Evolutionary conservation across 1,140 invertebrate genomes (phyloP).

Genomic region (Lethrus apterus): DNA sequence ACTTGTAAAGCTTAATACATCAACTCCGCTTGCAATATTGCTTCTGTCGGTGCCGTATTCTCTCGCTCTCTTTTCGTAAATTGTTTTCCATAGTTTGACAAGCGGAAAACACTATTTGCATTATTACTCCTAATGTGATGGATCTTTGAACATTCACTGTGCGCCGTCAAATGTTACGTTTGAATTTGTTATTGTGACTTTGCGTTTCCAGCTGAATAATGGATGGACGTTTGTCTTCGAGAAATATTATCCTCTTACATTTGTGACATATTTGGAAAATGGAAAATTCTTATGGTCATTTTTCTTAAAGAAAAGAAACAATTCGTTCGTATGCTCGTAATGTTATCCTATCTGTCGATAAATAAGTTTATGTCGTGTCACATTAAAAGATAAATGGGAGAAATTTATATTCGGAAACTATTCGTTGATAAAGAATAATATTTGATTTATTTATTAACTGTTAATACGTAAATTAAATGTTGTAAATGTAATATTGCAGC

Average conservation of each 20-base stretch:
- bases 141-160: constrained; percentile 14
- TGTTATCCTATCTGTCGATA: constrained; percentile 5
- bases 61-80: constrained; percentile 23
- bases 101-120: constrained; percentile 21
- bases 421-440: too few relatives aligned
- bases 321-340: not conserved
- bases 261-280: constrained; percentile 13
- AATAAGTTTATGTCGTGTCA: constrained; percentile 5
- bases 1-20: constrained; percentile 28
- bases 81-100: constrained; percentile 30
- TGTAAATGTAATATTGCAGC: too few relatives aligned
- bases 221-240: constrained; percentile 17
- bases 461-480: too few relatives aligned
- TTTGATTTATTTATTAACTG: too few relatives aligned
- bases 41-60: constrained; percentile 19
- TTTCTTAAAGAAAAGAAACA: constrained; percentile 8
- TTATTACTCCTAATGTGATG: constrained; percentile 24
- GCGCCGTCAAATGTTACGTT: constrained; percentile 12
- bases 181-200: constrained; percentile 18
- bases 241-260: constrained; percentile 17
- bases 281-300: constrained; percentile 9
- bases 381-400: constrained; percentile 3
- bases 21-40: constrained; percentile 25
- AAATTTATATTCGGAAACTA: too few relatives aligned
- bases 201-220: constrained; percentile 21